Evolutionary conservation across 64 coral and sea anemone species (phyloP).

Genomic region (Stichodactyla helianthus): DNA sequence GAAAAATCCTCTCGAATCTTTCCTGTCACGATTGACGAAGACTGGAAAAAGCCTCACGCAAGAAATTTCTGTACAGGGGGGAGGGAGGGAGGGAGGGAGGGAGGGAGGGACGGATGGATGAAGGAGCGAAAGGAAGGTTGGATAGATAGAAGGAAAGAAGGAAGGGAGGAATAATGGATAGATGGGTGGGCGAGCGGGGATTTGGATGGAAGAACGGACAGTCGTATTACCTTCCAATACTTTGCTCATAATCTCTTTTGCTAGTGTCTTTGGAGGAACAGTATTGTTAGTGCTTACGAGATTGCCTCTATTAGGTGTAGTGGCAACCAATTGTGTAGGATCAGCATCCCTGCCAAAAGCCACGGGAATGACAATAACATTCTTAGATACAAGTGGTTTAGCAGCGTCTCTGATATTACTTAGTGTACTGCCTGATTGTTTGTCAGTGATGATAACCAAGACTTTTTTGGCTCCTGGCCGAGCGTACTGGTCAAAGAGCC

Average conservation of each 20-base stretch:
- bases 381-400: conserved; percentile 37
- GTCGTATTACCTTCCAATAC: not conserved
- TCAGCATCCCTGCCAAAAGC: conserved; percentile 54
- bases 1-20: too few relatives aligned
- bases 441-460: conserved; percentile 66
- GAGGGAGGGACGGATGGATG: too few relatives aligned
- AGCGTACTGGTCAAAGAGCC: conserved; percentile 41
- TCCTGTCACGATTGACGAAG: too few relatives aligned
- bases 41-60: too few relatives aligned
- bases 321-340: conserved; percentile 27
- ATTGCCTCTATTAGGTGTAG: conserved; percentile 29
- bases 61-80: too few relatives aligned
- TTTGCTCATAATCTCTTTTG: conserved; percentile 43
- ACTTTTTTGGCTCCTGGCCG: conserved; percentile 63
- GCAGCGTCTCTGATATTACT: conserved; percentile 26
- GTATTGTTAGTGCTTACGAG: conserved; percentile 32
- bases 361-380: conserved; percentile 61
- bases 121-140: too few relatives aligned
- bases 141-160: too few relatives aligned
- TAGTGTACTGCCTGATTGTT: conserved; percentile 32
- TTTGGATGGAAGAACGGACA: conserved; percentile 7
- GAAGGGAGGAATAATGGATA: too few relatives aligned
- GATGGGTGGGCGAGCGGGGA: too few relatives aligned
- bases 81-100: too few relatives aligned
- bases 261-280: conserved; percentile 36